A percentile compares a stretch with the other conserved stretches of the same genome.
These are phyloP conservation scores for Odontothrips loti DNA, from an alignment of 2,888 invertebrate species.

Conservation along the genomic window DNA sequence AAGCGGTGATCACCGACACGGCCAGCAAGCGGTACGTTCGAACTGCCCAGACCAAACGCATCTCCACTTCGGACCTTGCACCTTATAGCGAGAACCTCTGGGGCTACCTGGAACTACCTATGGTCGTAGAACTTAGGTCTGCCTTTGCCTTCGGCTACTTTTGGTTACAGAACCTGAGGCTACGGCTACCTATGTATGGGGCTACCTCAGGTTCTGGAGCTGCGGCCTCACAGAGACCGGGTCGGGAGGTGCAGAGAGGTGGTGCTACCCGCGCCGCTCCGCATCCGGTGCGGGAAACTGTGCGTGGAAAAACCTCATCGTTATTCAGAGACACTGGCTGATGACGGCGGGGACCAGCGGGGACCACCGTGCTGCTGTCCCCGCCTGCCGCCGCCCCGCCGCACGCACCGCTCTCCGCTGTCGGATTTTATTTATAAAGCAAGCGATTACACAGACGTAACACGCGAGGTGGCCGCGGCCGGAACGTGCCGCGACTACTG, in stretches of 20 bases:
- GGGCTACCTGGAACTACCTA: too few species aligned
- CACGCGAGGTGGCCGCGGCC: constrained; percentile 13
- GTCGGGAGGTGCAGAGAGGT: too few species aligned
- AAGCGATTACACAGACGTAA: constrained; percentile 20
- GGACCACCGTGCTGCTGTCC: not conserved
- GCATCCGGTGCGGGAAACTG: not conserved
- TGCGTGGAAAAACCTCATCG: not conserved
- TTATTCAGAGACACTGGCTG: too few species aligned
- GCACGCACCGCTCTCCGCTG: not conserved
- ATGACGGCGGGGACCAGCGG: not conserved
- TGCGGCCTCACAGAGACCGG: too few species aligned
- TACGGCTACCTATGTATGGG: too few species aligned
- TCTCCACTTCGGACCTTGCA: not conserved
- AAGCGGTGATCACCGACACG: not conserved
- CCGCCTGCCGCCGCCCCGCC: not conserved
- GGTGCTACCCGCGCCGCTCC: too few species aligned
- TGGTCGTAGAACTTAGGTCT: not conserved
- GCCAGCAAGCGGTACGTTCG: not conserved
- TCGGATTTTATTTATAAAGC: not conserved
- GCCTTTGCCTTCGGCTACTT: not conserved
- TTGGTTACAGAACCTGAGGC: too few species aligned
- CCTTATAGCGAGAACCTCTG: too few species aligned
- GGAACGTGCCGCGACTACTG: not conserved
- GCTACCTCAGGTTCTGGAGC: too few species aligned
- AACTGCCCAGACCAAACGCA: not conserved